Base-by-base conservation (phyloP, 2,113 vertebrate species). In the Girardinichthys multiradiatus region DNA sequence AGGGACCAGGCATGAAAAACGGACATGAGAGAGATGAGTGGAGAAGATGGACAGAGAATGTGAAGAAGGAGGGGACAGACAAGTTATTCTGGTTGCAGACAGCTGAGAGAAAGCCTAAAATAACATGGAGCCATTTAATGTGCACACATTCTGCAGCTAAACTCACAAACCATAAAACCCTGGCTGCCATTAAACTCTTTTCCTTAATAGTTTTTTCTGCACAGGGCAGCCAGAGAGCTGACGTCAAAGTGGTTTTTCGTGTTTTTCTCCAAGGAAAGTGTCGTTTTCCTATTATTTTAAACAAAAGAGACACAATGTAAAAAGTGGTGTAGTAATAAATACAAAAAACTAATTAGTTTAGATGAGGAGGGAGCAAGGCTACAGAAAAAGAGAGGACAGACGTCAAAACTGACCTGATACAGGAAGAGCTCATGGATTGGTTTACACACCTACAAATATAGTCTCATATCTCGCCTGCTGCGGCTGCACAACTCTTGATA, bases 11-110 rank as follows among this genome's bases (percentile, higher is more conserved):
- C 28, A 57, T 69, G 63, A 62, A 64, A 31, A 86, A 75, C 3
- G 21, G 69, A 45, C 57, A 70, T 79, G 67, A 66, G 71, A 71
- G 61, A 67, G 67, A 17, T 27, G 35, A 45, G 42, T 9, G 29
- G 68, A 79, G 64, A 82, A 79, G 84, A 83, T 37, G 73, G 82
- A 81, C 81, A 81, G 51, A 60, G 61, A 72, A 42, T 54, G 61
- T 60, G 37, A 57, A 70, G 68, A 54, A 59, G 72, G 83, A 79
- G 77, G 86, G 72, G 76, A 79, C 69, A 78, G 72, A 85, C 83
- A 75, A 91, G 92, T 93, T 93, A 94, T 94, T 94, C 87, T 93
- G 85, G 91, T 89, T 89, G 76, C 82, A 90, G 89, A 86, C 92
- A 93, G 92, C 93, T 93, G 93, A 91, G 83, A 80, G 78, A 81